A percentile compares a stretch with the other conserved stretches of the same genome.
phyloP scores from a whole-genome alignment of 2,113 vertebrate species.

The Malurus alboscapulatus region DNA sequence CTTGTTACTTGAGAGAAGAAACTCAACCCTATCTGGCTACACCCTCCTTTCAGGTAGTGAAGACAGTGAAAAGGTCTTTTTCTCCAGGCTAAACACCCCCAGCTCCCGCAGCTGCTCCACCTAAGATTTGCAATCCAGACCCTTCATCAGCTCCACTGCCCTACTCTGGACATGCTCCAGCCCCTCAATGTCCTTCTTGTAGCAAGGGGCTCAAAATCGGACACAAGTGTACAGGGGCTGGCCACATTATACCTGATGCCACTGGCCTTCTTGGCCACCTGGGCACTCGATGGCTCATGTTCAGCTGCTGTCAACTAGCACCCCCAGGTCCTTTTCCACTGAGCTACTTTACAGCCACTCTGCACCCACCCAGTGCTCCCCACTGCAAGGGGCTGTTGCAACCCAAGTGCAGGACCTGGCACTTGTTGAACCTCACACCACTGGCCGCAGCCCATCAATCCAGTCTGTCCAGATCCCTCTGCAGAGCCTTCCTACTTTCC shows the following conservation, averaged over 20 bases:
- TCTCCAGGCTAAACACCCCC: neutral
- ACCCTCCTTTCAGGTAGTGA: neutral
- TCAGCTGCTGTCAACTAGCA: neutral
- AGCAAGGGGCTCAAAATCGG: neutral
- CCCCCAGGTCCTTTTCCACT: neutral
- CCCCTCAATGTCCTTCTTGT: neutral
- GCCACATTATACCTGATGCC: neutral
- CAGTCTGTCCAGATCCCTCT: neutral
- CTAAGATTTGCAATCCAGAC: neutral
- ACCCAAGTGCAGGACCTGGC: neutral
- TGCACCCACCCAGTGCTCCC: neutral
- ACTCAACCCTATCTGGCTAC: neutral
- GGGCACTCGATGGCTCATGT: neutral
- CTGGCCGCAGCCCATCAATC: rapidly evolving
- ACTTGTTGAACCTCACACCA: neutral
- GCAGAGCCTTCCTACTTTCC: neutral
- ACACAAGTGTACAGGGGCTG: neutral
- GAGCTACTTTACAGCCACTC: neutral
- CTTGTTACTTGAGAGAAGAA: neutral
- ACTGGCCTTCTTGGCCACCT: neutral
- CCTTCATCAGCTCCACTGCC: neutral
- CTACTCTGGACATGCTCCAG: neutral
- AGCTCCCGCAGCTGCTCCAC: neutral
- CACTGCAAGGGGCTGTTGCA: rapidly evolving
- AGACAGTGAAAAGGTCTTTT: rapidly evolving